Base-by-base conservation (phyloP, 2,113 vertebrate species). In the Notothenia coriiceps region DNA sequence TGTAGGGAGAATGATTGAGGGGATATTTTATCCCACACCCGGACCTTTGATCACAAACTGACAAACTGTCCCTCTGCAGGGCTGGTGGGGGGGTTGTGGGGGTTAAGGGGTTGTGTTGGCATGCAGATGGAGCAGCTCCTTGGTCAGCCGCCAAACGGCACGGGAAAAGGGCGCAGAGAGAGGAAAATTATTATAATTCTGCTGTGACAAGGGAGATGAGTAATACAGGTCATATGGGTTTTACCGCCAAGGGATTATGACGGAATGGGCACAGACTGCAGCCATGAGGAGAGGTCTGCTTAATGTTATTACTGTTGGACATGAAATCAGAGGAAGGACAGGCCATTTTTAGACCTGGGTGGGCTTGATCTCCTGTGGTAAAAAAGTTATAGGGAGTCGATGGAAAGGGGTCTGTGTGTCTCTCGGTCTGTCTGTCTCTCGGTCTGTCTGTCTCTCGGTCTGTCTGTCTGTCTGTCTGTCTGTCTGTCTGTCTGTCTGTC, bases 221-320 rank as follows among this genome's bases (percentile, higher is more conserved):
- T 88, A 93, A 92, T 92, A 86, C 91, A 91, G 92, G 93, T 94
- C 93, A 94, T 88, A 84, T 91, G 93, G 90, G 93, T 88, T 90
- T 93, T 93, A 92, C 83, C 25, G 85, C 84, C 84, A 82, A 52
- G 69, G 89, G 92, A 93, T 94, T 93, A 94, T 55, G 81, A 84
- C 80, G 79, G 84, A 85, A 85, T 70, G 83, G 55, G 77, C 85
- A 80, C 81, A 89, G 83, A 77, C 81, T 59, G 87, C 78, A 82
- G 81, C 54, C 81, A 72, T 18, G 85, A 87, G 74, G 56, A 86
- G 64, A 91, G 82, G 86, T 86, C 72, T 73, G 84, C 82, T 82
- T 79, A 86, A 85, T 88, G 74, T 89, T 88, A 90, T 92, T 85
- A 89, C 88, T 80, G 20, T 10, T 8, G 25, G 44, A 85, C 66